phyloP scores from a whole-genome alignment of 2,888 invertebrate genomes.

The Trachelus troglodyta region DNA sequence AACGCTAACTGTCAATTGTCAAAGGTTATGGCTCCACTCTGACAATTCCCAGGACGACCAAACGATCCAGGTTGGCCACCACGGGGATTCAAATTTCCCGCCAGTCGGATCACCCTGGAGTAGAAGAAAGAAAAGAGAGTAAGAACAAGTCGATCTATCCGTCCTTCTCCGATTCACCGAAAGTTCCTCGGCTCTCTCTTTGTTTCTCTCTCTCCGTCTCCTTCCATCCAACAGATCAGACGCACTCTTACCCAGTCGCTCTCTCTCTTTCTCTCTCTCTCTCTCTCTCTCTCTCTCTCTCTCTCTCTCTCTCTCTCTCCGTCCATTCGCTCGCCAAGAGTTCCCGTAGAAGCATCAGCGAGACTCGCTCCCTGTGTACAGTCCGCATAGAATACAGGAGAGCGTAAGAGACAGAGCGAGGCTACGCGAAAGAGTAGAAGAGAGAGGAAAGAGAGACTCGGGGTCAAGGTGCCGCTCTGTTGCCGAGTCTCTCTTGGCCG shows the following conservation, averaged over 20 bases:
- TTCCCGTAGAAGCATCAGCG: background rate
- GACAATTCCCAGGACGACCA: background rate
- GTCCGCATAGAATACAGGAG: background rate
- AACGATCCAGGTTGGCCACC: conserved; percentile 24
- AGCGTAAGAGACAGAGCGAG: background rate
- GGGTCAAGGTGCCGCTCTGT: conserved; percentile 51
- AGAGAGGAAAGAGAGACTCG: conserved; percentile 24
- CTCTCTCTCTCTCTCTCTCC: background rate
- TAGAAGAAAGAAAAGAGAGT: conserved; percentile 18
- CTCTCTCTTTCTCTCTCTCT: background rate
- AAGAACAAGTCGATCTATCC: conserved; percentile 30
- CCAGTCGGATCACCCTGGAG: conserved; percentile 9
- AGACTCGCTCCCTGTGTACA: background rate
- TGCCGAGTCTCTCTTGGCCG: conserved; percentile 49
- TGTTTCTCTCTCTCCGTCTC: conserved; percentile 11
- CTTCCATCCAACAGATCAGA: background rate
- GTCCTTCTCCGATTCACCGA: conserved; percentile 21
- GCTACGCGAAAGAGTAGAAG: background rate
- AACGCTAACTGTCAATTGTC: too few species aligned
- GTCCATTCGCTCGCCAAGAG: background rate
- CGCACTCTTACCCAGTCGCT: too few species aligned
- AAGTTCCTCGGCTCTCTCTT: conserved; percentile 19
- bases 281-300: conserved; percentile 1
- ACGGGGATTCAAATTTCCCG: conserved; percentile 25
- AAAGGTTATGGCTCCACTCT: too few species aligned